Conservation (phyloP, 1,140 invertebrate species). For the Oncopeltus fasciatus region DNA sequence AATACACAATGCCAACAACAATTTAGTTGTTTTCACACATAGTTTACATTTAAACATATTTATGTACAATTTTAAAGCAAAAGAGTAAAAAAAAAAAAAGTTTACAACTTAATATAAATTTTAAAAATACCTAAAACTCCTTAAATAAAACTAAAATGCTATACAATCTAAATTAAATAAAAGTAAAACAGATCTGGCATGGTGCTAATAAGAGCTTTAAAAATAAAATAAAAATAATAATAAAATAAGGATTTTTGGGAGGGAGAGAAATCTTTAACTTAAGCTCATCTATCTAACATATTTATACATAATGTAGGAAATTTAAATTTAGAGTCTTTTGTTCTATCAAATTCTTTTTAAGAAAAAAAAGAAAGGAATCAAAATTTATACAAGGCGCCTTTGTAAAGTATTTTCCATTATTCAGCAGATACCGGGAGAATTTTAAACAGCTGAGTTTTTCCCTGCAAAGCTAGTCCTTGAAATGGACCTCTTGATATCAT, state of each 20-base stretch:
- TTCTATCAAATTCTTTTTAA: not conserved
- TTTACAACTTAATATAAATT: not conserved
- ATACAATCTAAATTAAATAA: too few species aligned
- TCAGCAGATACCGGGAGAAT: too few species aligned
- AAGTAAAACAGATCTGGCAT: not conserved
- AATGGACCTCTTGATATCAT: constrained; percentile 60
- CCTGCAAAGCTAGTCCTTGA: constrained; percentile 67
- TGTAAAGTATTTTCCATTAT: not conserved
- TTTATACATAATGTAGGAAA: too few species aligned
- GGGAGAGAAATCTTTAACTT: too few species aligned
- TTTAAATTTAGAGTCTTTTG: constrained; percentile 6
- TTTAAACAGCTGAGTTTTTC: constrained; percentile 69
- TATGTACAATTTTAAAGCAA: not conserved
- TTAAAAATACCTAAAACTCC: not conserved
- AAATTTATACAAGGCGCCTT: constrained; percentile 3
- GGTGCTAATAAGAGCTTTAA: not conserved
- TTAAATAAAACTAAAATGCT: too few species aligned
- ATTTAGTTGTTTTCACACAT: not conserved
- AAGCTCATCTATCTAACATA: constrained; percentile 4
- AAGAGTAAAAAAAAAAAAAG: too few species aligned
- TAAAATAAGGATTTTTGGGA: too few species aligned
- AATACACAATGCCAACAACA: not conserved
- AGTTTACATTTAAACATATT: not conserved
- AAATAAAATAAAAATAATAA: not conserved
- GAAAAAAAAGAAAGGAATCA: not conserved